Evolutionary conservation across 2,797 vertebrate species (phyloP).

Genomic region (Pseudomugil gertrudae): DNA sequence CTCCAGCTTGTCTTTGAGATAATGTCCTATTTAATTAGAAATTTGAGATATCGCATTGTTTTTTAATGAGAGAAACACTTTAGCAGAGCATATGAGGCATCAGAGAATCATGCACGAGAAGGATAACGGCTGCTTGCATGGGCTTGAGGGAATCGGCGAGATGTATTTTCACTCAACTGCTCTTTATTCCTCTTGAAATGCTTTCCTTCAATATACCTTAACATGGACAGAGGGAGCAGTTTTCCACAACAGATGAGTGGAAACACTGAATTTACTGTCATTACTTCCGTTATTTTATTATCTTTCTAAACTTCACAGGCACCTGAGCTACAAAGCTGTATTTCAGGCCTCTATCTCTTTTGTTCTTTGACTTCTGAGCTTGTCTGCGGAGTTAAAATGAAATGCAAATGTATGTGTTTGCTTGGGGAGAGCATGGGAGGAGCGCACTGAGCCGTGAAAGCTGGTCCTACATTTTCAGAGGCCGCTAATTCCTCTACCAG

Average conservation of each 20-base stretch:
- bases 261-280: slow-evolving; percentile 42
- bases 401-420: slow-evolving; percentile 74
- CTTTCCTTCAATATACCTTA: slow-evolving; percentile 62
- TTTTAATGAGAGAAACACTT: slow-evolving; percentile 84
- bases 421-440: slow-evolving; percentile 48
- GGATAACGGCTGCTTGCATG: slow-evolving; percentile 67
- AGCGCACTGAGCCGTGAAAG: slow-evolving; percentile 65
- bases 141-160: slow-evolving; percentile 69
- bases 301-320: slow-evolving; percentile 27
- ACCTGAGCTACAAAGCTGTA: slow-evolving; percentile 12
- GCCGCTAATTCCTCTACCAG: slow-evolving; percentile 53
- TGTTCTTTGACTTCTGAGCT: slow-evolving; percentile 48
- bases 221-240: slow-evolving; percentile 58
- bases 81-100: slow-evolving; percentile 74
- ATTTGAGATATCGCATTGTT: slow-evolving; percentile 86
- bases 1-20: slow-evolving; percentile 85
- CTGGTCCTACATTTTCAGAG: slow-evolving; percentile 54
- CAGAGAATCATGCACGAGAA: slow-evolving; percentile 74
- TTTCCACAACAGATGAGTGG: slow-evolving; percentile 25
- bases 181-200: slow-evolving; percentile 69
- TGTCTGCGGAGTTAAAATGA: slow-evolving; percentile 54
- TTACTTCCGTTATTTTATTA: slow-evolving; percentile 43
- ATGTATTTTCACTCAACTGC: slow-evolving; percentile 70
- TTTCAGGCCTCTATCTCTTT: slow-evolving; percentile 47
- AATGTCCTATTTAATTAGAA: slow-evolving; percentile 94